Conservation (phyloP, 2,888 invertebrate species). For the Corythucha ciliata region DNA sequence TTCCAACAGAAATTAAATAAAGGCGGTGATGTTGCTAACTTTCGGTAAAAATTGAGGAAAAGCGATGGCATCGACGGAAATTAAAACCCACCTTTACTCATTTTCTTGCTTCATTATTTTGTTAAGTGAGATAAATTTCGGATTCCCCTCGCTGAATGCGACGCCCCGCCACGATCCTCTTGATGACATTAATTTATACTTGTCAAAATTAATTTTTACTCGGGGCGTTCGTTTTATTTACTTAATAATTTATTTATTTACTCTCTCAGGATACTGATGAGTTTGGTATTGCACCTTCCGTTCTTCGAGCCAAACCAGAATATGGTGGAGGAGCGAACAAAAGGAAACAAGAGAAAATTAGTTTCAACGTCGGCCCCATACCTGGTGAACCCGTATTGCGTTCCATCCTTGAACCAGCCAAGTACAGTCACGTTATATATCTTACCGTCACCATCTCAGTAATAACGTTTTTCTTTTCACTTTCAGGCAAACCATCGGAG, state of each 20-base stretch:
- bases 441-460: too few species aligned
- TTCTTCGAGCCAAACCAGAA: slow-evolving; percentile 67
- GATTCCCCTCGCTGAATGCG: too few species aligned
- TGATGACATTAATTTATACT: neutral
- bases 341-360: slow-evolving; percentile 30
- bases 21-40: too few species aligned
- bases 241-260: slow-evolving; percentile 1
- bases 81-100: too few species aligned
- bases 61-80: too few species aligned
- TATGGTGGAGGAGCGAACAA: slow-evolving; percentile 48
- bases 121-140: too few species aligned
- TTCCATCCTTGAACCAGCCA: slow-evolving; percentile 48
- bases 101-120: too few species aligned
- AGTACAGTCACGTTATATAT: slow-evolving; percentile 42
- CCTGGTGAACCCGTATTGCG: slow-evolving; percentile 53
- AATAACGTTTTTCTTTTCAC: too few species aligned
- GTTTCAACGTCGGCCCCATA: slow-evolving; percentile 40
- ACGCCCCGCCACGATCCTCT: too few species aligned
- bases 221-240: neutral
- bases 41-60: too few species aligned
- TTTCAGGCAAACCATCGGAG: slow-evolving; percentile 75
- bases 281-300: slow-evolving; percentile 78
- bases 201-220: slow-evolving; percentile 1
- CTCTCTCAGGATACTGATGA: slow-evolving; percentile 57
- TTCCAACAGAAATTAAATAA: too few species aligned